These are phyloP conservation scores for Callopanchax toddi DNA, from an alignment of 2,113 vertebrate species.

Conservation along the genomic window DNA sequence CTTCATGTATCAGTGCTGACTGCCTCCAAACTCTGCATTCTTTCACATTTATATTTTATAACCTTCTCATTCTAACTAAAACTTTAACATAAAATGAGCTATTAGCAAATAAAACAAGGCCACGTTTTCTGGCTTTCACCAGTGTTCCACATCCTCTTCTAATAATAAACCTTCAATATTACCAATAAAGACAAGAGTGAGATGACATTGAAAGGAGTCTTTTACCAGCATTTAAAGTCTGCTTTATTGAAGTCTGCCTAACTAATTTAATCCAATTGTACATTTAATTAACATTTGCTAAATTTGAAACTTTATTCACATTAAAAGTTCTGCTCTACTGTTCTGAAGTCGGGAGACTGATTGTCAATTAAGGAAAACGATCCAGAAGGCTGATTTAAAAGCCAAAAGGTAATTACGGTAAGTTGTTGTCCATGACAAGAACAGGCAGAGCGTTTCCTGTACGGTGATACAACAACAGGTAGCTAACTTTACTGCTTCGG, in stretches of 20 bases:
- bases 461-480: conserved; percentile 1
- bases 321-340: background rate
- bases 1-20: no score
- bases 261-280: background rate
- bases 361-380: background rate
- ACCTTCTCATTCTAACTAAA: no score
- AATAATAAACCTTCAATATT: no score
- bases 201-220: no score
- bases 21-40: no score
- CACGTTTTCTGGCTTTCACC: no score
- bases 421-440: conserved; percentile 34
- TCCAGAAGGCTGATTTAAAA: conserved; percentile 6
- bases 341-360: background rate
- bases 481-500: conserved; percentile 8
- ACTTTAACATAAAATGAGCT: no score
- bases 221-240: no score
- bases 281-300: background rate
- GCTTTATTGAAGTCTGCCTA: background rate
- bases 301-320: background rate
- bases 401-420: conserved; percentile 27
- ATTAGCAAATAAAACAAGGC: no score
- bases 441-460: conserved; percentile 11
- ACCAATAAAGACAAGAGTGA: no score
- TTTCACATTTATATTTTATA: no score
- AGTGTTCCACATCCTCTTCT: no score